phyloP scores from a whole-genome alignment of 2,888 invertebrate genomes.

The Ormyrus rosae region DNA sequence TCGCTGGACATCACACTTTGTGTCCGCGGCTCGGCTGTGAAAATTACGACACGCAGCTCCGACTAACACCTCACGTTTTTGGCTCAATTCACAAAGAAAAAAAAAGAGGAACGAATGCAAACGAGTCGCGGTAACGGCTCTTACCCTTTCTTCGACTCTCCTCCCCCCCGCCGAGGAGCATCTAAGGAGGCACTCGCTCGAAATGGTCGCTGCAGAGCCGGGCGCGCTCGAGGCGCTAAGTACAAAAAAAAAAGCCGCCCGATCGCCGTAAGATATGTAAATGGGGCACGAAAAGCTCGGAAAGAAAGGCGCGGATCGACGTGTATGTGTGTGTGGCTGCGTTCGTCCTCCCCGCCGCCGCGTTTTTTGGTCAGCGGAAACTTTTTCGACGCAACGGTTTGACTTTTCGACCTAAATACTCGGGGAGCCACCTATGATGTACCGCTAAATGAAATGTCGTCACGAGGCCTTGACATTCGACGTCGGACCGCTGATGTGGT shows the following conservation, averaged over 20 bases:
- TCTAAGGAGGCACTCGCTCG: not conserved
- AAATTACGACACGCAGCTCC: constrained; percentile 9
- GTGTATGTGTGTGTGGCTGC: not conserved
- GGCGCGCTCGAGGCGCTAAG: not conserved
- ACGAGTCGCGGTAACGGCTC: not conserved
- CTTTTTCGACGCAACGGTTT: constrained; percentile 55
- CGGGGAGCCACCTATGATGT: constrained; percentile 32
- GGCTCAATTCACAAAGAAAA: not conserved
- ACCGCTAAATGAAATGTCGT: constrained; percentile 62
- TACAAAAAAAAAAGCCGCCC: constrained; percentile 43
- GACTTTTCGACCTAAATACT: constrained; percentile 75
- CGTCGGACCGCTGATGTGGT: not conserved
- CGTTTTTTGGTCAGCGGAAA: constrained; percentile 16
- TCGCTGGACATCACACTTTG: too few species aligned
- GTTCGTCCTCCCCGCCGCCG: constrained; percentile 44
- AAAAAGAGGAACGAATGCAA: not conserved
- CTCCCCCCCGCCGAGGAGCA: not conserved
- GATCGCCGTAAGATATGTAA: constrained; percentile 40
- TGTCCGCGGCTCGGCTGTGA: not conserved
- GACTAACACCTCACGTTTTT: constrained; percentile 22
- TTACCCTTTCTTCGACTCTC: not conserved
- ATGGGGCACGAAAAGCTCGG: constrained; percentile 16
- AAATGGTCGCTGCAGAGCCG: constrained; percentile 21
- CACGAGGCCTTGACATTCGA: constrained; percentile 73
- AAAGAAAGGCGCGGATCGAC: not conserved